Evolutionary conservation across 2,797 vertebrate genomes (phyloP), one percentile per base, ranked within the genome.

Genomic region (Pseudomugil gertrudae): DNA sequence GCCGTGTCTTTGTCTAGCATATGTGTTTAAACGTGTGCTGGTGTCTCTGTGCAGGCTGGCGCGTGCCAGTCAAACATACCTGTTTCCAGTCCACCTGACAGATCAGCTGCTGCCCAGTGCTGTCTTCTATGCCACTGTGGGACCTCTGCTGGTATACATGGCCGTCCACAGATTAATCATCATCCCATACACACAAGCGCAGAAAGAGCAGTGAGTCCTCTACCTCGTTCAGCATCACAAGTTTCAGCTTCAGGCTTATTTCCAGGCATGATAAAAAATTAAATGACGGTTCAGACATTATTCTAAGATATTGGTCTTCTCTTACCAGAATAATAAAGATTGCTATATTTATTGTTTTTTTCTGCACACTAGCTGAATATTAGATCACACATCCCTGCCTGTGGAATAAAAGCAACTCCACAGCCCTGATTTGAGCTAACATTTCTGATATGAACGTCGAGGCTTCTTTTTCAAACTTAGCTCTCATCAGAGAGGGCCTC

Each of bases 51-150:
- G 23, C 87, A 99, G 98, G 89, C 87, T 99, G 80, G 95, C 96
- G 45, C 93, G 98, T 57, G 96, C 98, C 78, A 99, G 95, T 90
- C 98, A 99, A 91, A 99, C 96, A 0, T 99, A 98, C 92, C 95
- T 99, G 92, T 98, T 99, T 89, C 97, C 98, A 9, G 87, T 99
- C 48, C 98, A 99, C 84, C 86, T 99, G 83, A 99, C 98, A 2
- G 97, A 98, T 59, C 97, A 99, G 93, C 93, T 99, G 50, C 93
- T 99, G 55, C 98, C 98, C 81, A 98, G 96, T 0, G 98, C 97
- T 0, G 92, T 98, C 43, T 99, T 99, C 94, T 99, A 99, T 0
- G 97, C 98, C 91, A 99, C 97, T 0, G 94, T 91, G 40, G 96
- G 96, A 57, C 98, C 98, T 0, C 90, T 99, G 0, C 93, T 97